Conservation (phyloP, 1,140 invertebrate species). For the Drosophila bipectinata region DNA sequence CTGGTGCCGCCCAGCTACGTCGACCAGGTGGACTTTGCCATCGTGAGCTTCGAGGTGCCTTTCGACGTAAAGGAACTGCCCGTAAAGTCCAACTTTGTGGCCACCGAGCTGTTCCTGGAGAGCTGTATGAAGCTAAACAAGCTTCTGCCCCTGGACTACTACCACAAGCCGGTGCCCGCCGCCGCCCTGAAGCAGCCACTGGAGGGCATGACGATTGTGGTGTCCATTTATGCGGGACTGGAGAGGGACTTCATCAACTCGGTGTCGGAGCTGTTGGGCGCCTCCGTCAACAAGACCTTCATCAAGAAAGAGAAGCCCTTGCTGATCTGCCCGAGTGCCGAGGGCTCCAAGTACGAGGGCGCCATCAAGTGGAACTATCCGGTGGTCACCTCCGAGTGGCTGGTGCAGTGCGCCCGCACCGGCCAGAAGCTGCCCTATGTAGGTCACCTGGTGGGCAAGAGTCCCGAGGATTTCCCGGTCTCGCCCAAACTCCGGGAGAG, state of each 20-base stretch:
- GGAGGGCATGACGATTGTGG: conserved; percentile 89
- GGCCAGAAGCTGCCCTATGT: conserved; percentile 86
- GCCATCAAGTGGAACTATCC: conserved; percentile 92
- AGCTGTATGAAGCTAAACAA: conserved; percentile 87
- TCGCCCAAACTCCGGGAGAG: conserved; percentile 57
- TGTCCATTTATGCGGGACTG: conserved; percentile 89
- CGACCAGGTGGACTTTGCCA: conserved; percentile 86
- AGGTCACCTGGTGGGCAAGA: conserved; percentile 87
- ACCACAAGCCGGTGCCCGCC: conserved; percentile 86
- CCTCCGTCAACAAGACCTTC: conserved; percentile 86
- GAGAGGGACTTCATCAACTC: conserved; percentile 90
- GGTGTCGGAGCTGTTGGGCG: conserved; percentile 89
- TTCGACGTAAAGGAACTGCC: conserved; percentile 74
- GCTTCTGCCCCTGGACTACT: conserved; percentile 86
- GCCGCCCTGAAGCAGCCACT: conserved; percentile 86
- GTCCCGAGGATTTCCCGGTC: conserved; percentile 63
- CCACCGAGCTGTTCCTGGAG: conserved; percentile 86
- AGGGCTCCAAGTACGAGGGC: conserved; percentile 92
- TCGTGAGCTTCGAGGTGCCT: conserved; percentile 84
- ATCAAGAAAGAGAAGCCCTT: conserved; percentile 84
- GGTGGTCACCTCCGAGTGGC: conserved; percentile 90
- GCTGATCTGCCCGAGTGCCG: conserved; percentile 89
- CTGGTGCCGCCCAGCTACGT: conserved; percentile 83
- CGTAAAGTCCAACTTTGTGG: conserved; percentile 85
- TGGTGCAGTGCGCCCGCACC: conserved; percentile 88